These are phyloP conservation scores for Trachops cirrhosus DNA, from an alignment of 2,797 vertebrate species.

Conservation along the genomic window DNA sequence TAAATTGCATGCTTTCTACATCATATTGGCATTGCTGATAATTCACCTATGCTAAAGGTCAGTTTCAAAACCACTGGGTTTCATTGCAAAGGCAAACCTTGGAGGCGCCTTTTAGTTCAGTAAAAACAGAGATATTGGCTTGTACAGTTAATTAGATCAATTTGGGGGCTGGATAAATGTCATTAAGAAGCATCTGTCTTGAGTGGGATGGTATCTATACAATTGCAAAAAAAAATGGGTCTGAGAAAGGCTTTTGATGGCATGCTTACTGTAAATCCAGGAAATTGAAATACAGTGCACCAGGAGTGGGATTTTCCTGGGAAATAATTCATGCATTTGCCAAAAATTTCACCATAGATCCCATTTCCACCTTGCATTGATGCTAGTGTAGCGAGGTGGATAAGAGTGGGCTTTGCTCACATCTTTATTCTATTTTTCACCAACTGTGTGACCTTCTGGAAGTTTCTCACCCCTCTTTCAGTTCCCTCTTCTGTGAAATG, in stretches of 20 bases:
- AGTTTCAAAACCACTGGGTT: conserved; percentile 56
- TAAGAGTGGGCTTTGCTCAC: not conserved
- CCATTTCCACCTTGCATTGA: not conserved
- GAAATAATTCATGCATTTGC: not conserved
- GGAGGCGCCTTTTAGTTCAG: conserved; percentile 38
- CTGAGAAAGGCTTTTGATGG: not conserved
- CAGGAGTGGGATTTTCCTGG: not conserved
- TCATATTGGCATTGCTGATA: conserved; percentile 32
- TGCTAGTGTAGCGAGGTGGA: not conserved
- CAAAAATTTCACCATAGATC: not conserved
- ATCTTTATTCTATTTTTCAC: not conserved
- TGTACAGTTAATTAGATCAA: conserved; percentile 41
- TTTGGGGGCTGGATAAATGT: not conserved
- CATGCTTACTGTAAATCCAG: not conserved
- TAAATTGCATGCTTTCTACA: conserved; percentile 43
- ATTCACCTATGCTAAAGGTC: conserved; percentile 58
- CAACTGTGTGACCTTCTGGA: not conserved
- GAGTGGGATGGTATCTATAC: not conserved
- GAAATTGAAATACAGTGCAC: not conserved
- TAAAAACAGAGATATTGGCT: conserved; percentile 66
- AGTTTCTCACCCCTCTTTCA: not conserved
- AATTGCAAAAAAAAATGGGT: not conserved
- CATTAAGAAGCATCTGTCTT: conserved; percentile 36
- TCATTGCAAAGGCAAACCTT: conserved; percentile 40
- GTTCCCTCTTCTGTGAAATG: not conserved